These are phyloP conservation scores for Scaptomyza reducta DNA, from an alignment of 2,888 invertebrate genomes.

Conservation along the genomic window DNA sequence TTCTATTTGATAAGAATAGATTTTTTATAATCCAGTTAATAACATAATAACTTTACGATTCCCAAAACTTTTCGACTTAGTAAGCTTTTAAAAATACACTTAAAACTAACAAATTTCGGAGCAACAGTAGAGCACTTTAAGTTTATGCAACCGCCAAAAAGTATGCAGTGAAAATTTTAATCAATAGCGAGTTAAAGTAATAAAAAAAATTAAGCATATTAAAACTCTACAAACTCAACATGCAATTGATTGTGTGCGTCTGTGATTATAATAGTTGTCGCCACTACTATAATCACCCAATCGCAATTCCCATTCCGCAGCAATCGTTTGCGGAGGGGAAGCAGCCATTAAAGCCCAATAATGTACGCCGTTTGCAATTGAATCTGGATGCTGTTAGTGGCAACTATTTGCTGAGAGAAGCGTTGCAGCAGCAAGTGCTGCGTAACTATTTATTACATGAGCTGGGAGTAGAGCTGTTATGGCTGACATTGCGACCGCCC, in stretches of 20 bases:
- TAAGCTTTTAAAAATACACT: not conserved
- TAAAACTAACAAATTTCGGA: not conserved
- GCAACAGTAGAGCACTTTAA: not conserved
- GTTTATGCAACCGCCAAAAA: constrained; percentile 29
- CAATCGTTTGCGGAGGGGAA: constrained; percentile 3
- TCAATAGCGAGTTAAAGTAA: not conserved
- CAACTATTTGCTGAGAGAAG: constrained; percentile 73
- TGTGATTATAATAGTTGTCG: constrained; percentile 68
- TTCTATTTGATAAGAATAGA: too few relatives aligned
- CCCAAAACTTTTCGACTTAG: not conserved
- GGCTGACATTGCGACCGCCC: constrained; percentile 86
- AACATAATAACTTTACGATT: too few relatives aligned
- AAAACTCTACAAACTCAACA: constrained; percentile 23
- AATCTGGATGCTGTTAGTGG: constrained; percentile 68
- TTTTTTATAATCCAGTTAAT: too few relatives aligned
- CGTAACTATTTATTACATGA: constrained; percentile 42
- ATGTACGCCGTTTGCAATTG: constrained; percentile 45
- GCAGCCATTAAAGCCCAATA: not conserved
- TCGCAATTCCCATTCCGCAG: not conserved
- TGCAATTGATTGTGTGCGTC: constrained; percentile 75
- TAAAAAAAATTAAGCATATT: not conserved
- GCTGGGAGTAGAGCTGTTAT: constrained; percentile 58
- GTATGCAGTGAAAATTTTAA: constrained; percentile 31
- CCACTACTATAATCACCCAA: constrained; percentile 52
- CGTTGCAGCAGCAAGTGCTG: constrained; percentile 67